Base-by-base conservation (phyloP, 2,797 vertebrate species). In the Hoplostethus mediterraneus region DNA sequence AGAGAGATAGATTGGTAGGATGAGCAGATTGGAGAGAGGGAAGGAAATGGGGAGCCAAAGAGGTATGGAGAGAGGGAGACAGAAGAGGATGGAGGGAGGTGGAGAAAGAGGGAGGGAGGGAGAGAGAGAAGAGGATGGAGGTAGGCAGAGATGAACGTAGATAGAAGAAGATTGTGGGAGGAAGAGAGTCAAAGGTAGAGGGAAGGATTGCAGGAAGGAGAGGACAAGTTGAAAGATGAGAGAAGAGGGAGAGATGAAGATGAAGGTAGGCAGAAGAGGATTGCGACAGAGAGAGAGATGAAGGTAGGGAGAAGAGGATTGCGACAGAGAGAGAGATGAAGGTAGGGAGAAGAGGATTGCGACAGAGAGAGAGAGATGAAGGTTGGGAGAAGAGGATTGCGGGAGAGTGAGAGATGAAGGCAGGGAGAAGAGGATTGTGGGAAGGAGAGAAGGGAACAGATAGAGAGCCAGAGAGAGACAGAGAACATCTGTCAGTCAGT, bases 301-400 rank as follows among this genome's bases (percentile, higher is more conserved):
- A 79, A 60, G 71, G 28, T 42, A 71, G 40, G 71, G 40, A 69
- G 65, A 77, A 66, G 69, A 83, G 90, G 68, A 82, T 77, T 79
- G 61, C 38, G 14, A 54, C 55, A 73, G 62, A 10, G 47, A 59
- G 44, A 38, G 70, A 81, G 75, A 75, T 44, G 63, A 79, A 60
- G 71, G 25, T 42, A 71, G 40, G 71, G 21, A 21, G 21, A 21
- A 21, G 21, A 21, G 21, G 21, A 21, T 21, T 21, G 21, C 21
- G 21, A 21, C 21, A 21, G 57, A 69, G 54, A 62, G 58, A 62
- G 58, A 70, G 40, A 76, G 69, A 79, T 76, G 53, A 82, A 79
- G 57, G 63, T 38, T 45, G 61, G 70, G 49, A 75, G 64, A 81
- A 45, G 25, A 14, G 55, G 21, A 21, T 21, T 21, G 21, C 21